Evolutionary conservation across 2,797 vertebrate species (phyloP).

Genomic region (Spondyliosoma cantharus): DNA sequence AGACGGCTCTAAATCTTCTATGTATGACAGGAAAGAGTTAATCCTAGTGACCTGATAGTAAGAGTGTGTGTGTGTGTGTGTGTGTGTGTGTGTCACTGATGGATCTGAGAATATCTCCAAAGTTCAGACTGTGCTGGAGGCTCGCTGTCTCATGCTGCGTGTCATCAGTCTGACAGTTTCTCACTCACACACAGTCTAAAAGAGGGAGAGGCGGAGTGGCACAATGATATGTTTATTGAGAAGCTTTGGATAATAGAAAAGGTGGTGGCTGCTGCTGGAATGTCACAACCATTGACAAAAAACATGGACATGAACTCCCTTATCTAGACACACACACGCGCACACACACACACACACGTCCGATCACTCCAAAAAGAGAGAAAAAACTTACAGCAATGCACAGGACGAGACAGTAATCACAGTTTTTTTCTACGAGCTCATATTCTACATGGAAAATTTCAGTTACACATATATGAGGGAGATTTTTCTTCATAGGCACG

Average conservation of each 20-base stretch:
- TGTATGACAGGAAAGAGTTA: conserved; percentile 8
- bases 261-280: conserved; percentile 79
- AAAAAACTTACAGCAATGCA: conserved; percentile 74
- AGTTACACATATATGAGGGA: conserved; percentile 70
- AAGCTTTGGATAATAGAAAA: conserved; percentile 85
- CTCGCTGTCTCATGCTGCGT: conserved; percentile 48
- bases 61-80: neutral
- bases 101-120: conserved; percentile 61
- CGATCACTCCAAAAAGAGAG: conserved; percentile 56
- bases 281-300: conserved; percentile 79
- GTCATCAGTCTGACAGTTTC: conserved; percentile 60
- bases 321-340: conserved; percentile 55
- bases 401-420: conserved; percentile 79
- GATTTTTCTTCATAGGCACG: conserved; percentile 75
- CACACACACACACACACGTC: conserved; percentile 16
- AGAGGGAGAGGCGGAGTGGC: conserved; percentile 68
- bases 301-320: conserved; percentile 71
- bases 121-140: conserved; percentile 71
- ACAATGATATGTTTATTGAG: conserved; percentile 87
- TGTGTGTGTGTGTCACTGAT: conserved; percentile 35
- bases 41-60: conserved; percentile 13
- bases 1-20: neutral
- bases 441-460: conserved; percentile 75
- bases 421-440: conserved; percentile 72
- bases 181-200: conserved; percentile 56